These are phyloP conservation scores for Sebastes matsubarae DNA, from an alignment of 2,797 vertebrate genomes.

Conservation along the genomic window DNA sequence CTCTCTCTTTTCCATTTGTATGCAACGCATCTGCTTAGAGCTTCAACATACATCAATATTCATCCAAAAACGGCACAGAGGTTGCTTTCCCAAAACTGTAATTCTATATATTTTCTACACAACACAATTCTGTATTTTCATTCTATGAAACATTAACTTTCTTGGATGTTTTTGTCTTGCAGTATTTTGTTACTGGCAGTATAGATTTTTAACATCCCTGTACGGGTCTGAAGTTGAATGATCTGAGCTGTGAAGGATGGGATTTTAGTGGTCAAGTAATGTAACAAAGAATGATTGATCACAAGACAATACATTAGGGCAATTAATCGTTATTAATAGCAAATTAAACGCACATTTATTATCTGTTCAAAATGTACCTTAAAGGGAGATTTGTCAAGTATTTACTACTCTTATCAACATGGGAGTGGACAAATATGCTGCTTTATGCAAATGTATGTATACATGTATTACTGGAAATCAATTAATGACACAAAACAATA, in stretches of 20 bases:
- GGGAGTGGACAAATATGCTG: too few relatives aligned
- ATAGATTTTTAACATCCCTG: neutral
- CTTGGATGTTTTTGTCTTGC: neutral
- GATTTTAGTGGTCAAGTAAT: neutral
- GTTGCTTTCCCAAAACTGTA: neutral
- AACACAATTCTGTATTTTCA: neutral
- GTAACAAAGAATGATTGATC: neutral
- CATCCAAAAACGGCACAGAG: neutral
- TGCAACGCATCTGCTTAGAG: constrained; percentile 6
- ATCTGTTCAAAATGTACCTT: too few relatives aligned
- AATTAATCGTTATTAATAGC: too few relatives aligned
- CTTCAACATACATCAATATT: constrained; percentile 35
- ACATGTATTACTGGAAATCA: too few relatives aligned
- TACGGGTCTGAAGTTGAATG: neutral
- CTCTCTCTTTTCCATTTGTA: constrained; percentile 20
- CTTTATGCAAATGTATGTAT: too few relatives aligned
- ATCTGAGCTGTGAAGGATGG: neutral
- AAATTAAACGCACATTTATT: too few relatives aligned
- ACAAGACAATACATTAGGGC: neutral
- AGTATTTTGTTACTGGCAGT: neutral
- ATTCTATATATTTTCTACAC: neutral
- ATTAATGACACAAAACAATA: accelerated
- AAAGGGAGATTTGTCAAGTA: too few relatives aligned
- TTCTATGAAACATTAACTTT: neutral
- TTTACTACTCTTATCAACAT: too few relatives aligned